These are phyloP conservation scores for Parazoanthus atlanticus DNA, from an alignment of 92 coral and sea anemone genomes.

Conservation along the genomic window DNA sequence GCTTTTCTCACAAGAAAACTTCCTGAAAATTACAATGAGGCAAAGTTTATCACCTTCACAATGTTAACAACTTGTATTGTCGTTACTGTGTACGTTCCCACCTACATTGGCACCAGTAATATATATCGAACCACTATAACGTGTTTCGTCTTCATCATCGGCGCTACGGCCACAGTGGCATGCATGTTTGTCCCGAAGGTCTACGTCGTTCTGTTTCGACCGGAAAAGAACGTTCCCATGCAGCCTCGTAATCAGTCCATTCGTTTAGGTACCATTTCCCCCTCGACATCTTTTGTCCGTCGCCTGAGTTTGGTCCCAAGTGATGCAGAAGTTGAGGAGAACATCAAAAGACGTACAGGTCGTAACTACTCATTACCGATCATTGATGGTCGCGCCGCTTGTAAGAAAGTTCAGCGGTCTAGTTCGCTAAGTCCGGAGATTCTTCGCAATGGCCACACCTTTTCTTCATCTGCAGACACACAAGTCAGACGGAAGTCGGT, in stretches of 20 bases:
- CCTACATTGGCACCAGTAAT: constrained; percentile 81
- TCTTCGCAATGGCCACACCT: neutral
- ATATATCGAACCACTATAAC: constrained; percentile 79
- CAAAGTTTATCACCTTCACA: constrained; percentile 89
- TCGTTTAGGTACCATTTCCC: constrained; percentile 73
- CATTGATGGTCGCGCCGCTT: constrained; percentile 9
- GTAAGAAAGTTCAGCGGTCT: constrained; percentile 49
- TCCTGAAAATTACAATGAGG: constrained; percentile 97
- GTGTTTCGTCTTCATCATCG: constrained; percentile 82
- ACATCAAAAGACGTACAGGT: neutral
- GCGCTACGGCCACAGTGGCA: constrained; percentile 69
- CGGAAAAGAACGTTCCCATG: constrained; percentile 90
- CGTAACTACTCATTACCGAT: constrained; percentile 54
- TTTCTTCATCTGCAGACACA: too few relatives aligned
- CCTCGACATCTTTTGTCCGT: constrained; percentile 66
- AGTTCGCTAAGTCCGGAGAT: constrained; percentile 54
- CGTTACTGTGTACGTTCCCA: constrained; percentile 79
- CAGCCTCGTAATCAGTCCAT: constrained; percentile 68
- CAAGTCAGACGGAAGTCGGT: neutral
- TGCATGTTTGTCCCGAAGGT: constrained; percentile 94
- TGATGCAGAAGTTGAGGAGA: neutral
- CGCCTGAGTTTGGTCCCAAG: constrained; percentile 60
- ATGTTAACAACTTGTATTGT: constrained; percentile 87
- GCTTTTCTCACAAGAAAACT: constrained; percentile 88
- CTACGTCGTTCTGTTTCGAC: constrained; percentile 87